These are phyloP conservation scores for Daboia siamensis DNA, from an alignment of 2,113 vertebrate genomes.

Conservation along the genomic window DNA sequence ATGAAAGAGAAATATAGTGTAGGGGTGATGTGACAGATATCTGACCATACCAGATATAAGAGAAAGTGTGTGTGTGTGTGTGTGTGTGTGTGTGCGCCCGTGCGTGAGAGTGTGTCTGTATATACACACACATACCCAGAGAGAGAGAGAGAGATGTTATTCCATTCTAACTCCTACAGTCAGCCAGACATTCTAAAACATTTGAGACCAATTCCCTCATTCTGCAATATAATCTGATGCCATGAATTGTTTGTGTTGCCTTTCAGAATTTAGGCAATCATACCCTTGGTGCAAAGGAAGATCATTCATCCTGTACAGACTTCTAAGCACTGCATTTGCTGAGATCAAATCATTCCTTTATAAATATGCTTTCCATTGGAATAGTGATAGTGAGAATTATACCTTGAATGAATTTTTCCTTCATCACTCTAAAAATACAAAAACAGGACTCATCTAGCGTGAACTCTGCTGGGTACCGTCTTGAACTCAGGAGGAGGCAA, in stretches of 20 bases:
- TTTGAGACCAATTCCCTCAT: neutral
- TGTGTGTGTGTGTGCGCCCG: too few species aligned
- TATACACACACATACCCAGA: too few species aligned
- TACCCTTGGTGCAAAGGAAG: neutral
- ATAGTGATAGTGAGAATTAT: neutral
- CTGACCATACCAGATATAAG: too few species aligned
- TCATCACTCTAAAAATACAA: neutral
- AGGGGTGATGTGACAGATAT: too few species aligned
- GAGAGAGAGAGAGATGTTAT: neutral
- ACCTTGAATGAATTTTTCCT: neutral
- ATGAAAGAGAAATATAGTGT: too few species aligned
- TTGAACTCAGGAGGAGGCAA: neutral
- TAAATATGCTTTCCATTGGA: neutral
- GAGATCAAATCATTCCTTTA: neutral
- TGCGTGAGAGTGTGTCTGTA: too few species aligned
- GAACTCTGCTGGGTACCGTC: neutral
- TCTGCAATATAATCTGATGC: neutral
- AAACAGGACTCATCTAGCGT: neutral
- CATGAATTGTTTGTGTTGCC: accelerated
- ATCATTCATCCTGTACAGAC: neutral
- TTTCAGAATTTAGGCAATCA: neutral
- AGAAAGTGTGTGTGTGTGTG: too few species aligned
- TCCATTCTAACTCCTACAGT: accelerated
- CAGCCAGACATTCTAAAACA: neutral
- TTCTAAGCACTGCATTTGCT: neutral